Base-by-base conservation (phyloP, 1,140 invertebrate genomes). In the Neomicropteryx cornuta region DNA sequence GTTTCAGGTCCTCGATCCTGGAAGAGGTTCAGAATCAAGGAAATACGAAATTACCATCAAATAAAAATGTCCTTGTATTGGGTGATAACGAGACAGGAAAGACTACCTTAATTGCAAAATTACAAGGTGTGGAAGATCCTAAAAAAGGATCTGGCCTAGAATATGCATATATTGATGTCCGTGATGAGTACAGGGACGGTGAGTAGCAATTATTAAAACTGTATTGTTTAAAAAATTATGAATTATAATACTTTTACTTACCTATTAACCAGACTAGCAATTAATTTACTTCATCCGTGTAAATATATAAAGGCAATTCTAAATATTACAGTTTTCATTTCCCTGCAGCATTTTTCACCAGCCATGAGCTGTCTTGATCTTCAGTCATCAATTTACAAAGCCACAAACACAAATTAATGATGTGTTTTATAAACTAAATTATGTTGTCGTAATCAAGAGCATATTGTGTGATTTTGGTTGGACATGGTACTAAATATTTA, bases 141-240 rank as follows among this genome's bases (percentile, higher is more conserved):
- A 97, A 92, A 63, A 97, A 97, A 70, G 95, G 94, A 27, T 91
- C 90, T 29, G 95, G 94, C 5, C 70, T 99, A 42, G 96, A 99
- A 70, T 99, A 98, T 68, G 91, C 93, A 39, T 97, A 96, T 56
- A 90, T 99, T 55, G 90, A 96, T 71, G 92, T 99, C 37, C 79
- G 94, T 60, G 95, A 98, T 75, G 95, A 99, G 70, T 97, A 98
- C 62, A 78, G 93, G 72, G 95, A 98, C 76, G 92, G 91, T 94
- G 69, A 70, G 74, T 49, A 17, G 33, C n/a, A n/a, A n/a, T 10
- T 11, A 34, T 16, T 22, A 23, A 11, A 22, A 31, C 17, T 16
- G 17, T 33, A 33, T 11, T 33, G n/a, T n/a, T n/a, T n/a, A n/a
- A n/a, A n/a, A n/a, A n/a, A n/a, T n/a, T n/a, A n/a, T n/a, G n/a